phyloP scores from a whole-genome alignment of 2,113 vertebrate species.

The Elephas maximus region DNA sequence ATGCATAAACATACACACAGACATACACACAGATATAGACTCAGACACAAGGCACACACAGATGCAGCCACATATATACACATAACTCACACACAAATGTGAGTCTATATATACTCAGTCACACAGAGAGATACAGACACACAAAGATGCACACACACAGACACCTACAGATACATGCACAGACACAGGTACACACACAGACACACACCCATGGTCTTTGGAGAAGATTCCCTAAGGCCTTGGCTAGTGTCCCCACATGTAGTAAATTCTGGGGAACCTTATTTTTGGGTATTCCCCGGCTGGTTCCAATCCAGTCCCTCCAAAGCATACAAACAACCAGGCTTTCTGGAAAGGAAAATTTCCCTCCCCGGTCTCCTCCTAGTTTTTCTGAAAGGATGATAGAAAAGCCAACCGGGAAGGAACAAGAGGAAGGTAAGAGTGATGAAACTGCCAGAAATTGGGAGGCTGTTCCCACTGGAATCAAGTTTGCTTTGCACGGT shows the following conservation, averaged over 20 bases:
- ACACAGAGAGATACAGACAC: not conserved
- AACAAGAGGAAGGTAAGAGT: not conserved
- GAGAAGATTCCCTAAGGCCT: not conserved
- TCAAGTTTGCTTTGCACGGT: not conserved
- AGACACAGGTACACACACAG: not conserved
- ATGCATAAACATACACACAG: not conserved
- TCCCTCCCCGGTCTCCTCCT: not conserved
- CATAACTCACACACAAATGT: not conserved
- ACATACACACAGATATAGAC: not conserved
- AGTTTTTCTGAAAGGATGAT: not conserved
- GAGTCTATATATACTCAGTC: not conserved
- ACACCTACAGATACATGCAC: not conserved
- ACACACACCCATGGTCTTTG: not conserved
- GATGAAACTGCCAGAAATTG: rapidly evolving
- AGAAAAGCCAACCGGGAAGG: not conserved
- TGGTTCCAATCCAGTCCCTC: not conserved
- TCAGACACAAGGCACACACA: not conserved
- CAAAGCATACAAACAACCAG: not conserved
- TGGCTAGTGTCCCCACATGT: not conserved
- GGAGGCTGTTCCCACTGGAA: not conserved
- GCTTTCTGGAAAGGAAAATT: not conserved
- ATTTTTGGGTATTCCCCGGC: not conserved
- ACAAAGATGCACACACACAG: not conserved
- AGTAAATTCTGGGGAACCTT: not conserved
- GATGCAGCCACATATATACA: not conserved